These are phyloP conservation scores for Microctonus brassicae DNA, from an alignment of 2,888 invertebrate genomes.

Conservation along the genomic window DNA sequence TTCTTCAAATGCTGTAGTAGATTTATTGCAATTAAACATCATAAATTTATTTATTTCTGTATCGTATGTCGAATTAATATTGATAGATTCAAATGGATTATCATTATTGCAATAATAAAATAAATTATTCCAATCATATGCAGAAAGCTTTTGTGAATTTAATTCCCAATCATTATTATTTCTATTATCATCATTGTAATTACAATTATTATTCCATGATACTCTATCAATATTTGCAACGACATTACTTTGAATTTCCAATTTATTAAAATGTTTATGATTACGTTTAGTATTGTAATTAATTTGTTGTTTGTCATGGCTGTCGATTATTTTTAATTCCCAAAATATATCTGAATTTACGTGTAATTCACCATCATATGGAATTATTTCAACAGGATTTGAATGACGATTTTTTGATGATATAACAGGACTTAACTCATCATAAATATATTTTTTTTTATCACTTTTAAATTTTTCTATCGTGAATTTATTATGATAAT, in stretches of 20 bases:
- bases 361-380: neutral
- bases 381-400: neutral
- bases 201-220: neutral
- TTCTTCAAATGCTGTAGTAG: slow-evolving; percentile 22
- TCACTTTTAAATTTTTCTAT: slow-evolving; percentile 12
- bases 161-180: neutral
- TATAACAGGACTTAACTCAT: neutral
- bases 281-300: neutral
- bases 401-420: neutral
- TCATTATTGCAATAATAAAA: neutral
- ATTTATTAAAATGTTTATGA: slow-evolving; percentile 14
- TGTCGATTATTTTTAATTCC: slow-evolving; percentile 16
- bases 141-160: neutral
- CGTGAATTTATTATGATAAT: neutral
- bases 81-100: slow-evolving; percentile 8
- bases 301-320: slow-evolving; percentile 2
- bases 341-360: slow-evolving; percentile 21
- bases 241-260: slow-evolving; percentile 10
- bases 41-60: slow-evolving; percentile 39
- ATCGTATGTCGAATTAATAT: slow-evolving; percentile 38
- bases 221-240: slow-evolving; percentile 1
- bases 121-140: neutral
- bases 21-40: slow-evolving; percentile 11
- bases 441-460: neutral
- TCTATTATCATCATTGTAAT: neutral